phyloP scores from a whole-genome alignment of 1,140 invertebrate genomes.

The Parapsyche elsis region DNA sequence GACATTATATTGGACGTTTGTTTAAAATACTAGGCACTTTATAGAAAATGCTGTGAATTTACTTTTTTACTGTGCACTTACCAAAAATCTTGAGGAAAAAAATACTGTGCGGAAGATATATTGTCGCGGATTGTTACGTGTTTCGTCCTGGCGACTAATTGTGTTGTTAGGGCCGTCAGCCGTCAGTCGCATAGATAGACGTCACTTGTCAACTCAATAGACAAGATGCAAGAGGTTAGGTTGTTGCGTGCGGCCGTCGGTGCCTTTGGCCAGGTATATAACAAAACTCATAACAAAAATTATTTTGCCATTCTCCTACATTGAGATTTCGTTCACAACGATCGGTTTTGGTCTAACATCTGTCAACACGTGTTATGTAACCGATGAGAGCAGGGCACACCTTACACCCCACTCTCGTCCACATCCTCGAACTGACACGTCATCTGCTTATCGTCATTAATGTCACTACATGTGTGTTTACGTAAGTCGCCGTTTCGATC shows the following conservation, averaged over 20 bases:
- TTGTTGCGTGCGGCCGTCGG: background rate
- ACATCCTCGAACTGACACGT: background rate
- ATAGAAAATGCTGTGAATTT: too few relatives aligned
- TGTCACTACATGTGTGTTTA: background rate
- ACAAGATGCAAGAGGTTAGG: background rate
- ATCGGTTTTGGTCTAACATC: too few relatives aligned
- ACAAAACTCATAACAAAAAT: too few relatives aligned
- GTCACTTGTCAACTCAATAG: background rate
- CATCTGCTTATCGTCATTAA: background rate
- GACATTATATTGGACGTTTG: too few relatives aligned
- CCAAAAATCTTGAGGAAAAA: too few relatives aligned
- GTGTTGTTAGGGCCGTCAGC: background rate
- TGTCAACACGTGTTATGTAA: background rate
- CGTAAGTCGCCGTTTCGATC: background rate
- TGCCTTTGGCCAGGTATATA: conserved; percentile 23
- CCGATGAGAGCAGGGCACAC: background rate
- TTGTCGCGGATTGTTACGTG: too few relatives aligned
- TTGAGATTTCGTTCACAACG: background rate
- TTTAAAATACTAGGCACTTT: too few relatives aligned
- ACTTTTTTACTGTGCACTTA: too few relatives aligned
- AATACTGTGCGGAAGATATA: too few relatives aligned
- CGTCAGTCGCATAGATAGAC: conserved; percentile 9
- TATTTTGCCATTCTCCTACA: background rate
- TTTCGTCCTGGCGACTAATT: background rate
- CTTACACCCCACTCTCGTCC: background rate